Evolutionary conservation across 2,888 invertebrate genomes (phyloP), one percentile per base, ranked within the genome.

Genomic region (Thyatira batis): DNA sequence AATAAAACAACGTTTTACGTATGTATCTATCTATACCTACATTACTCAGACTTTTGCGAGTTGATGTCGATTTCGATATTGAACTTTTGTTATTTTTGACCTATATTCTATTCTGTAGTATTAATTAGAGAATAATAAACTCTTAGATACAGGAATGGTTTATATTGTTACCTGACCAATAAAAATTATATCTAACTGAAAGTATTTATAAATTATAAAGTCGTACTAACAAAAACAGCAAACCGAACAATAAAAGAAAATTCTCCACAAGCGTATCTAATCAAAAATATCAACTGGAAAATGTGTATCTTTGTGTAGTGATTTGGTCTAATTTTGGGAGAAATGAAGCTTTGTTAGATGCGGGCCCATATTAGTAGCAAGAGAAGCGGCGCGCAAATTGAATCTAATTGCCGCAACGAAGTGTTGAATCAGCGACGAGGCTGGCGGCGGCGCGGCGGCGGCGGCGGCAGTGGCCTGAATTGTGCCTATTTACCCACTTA

Each of bases 361-460:
- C 74, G 71, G 63, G 69, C 65, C 76, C 80, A 85, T 84, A 81
- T 84, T 82, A 83, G 83, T 85, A 84, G 83, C 68, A 76, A 72
- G 80, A 73, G 61, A 79, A 74, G 77, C 76, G 73, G 75, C 69
- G 77, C 82, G 80, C 85, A 89, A 91, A 91, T 91, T 89, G 89
- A 85, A 84, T 85, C 89, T 91, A 90, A 91, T 91, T 91, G 91
- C 88, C 84, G 78, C 87, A 89, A 89, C 84, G 84, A 89, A 89
- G 90, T 87, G 90, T 88, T 87, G 91, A 90, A 89, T 89, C 87
- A 89, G 89, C 78, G 81, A 66, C 77, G 74, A 71, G 68, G 64
- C 70, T 67, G 65, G 69, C 49, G 33, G 8, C 44, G 39, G 51
- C n/a, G 39, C 49, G 48, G 50, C 51, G 61, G 67, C 68, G 56